phyloP scores from a whole-genome alignment of 2,797 vertebrate genomes.

The Crenuchus spilurus region DNA sequence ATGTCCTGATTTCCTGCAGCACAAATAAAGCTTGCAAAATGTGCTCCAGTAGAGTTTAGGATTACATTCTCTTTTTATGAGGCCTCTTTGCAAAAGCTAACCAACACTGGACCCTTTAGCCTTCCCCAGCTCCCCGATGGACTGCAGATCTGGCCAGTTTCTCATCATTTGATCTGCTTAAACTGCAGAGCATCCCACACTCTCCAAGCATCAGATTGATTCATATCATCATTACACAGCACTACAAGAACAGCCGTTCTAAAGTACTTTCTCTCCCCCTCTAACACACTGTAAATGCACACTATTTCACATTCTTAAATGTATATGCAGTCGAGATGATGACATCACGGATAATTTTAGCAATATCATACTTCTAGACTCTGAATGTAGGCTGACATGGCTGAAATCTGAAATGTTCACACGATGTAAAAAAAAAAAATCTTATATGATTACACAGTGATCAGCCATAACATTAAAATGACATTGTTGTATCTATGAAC shows the following conservation, averaged over 20 bases:
- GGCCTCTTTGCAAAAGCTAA: conserved; percentile 36
- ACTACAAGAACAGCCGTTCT: conserved; percentile 35
- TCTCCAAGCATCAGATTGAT: conserved; percentile 47
- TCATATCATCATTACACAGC: conserved; percentile 51
- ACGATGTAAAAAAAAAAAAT: no score
- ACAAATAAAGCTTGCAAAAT: conserved; percentile 40
- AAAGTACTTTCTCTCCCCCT: conserved; percentile 11
- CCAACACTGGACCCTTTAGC: conserved; percentile 38
- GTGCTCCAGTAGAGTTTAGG: conserved; percentile 27
- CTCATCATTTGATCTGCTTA: conserved; percentile 56
- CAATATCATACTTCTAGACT: no score
- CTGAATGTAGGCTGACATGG: no score
- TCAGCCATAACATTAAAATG: no score
- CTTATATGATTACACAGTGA: no score
- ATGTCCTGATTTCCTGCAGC: conserved; percentile 28
- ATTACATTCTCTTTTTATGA: conserved; percentile 56
- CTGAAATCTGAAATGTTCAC: no score
- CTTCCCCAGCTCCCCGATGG: conserved; percentile 42
- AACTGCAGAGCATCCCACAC: conserved; percentile 46
- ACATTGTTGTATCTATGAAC: no score
- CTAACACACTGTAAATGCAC: conserved; percentile 3
- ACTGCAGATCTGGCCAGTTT: conserved; percentile 51
- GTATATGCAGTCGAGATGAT: no score
- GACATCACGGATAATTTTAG: no score
- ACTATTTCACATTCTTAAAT: background rate